phyloP scores from a whole-genome alignment of 2,113 vertebrate genomes.

The Piaya cayana region DNA sequence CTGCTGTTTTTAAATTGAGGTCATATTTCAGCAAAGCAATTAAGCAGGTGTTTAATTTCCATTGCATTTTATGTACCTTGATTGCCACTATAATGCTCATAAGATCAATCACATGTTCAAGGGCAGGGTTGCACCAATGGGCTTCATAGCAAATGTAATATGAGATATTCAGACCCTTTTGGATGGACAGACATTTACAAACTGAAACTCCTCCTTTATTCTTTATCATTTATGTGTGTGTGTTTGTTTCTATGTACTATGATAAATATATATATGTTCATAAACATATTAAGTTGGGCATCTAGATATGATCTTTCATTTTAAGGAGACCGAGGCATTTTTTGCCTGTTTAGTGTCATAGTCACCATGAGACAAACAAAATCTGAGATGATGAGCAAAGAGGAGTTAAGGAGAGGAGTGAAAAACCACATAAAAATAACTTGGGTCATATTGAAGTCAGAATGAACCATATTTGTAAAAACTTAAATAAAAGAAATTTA shows the following conservation, averaged over 20 bases:
- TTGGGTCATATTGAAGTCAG: background rate
- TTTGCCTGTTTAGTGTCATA: background rate
- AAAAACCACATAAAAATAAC: background rate
- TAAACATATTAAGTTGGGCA: background rate
- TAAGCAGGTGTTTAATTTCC: background rate
- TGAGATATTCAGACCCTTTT: background rate
- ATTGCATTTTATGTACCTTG: background rate
- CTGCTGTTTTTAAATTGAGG: background rate
- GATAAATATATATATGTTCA: background rate
- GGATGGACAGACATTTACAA: background rate
- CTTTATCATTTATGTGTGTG: background rate
- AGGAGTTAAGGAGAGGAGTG: background rate
- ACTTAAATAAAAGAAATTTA: background rate
- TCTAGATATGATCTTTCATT: background rate
- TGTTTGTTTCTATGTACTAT: background rate
- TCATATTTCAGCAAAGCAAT: conserved; percentile 5
- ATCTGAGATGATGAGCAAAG: background rate
- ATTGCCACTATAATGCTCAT: background rate
- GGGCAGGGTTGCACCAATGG: background rate
- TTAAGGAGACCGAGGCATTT: background rate
- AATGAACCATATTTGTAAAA: background rate
- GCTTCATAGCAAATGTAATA: background rate
- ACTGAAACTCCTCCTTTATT: background rate
- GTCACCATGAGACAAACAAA: background rate
- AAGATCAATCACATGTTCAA: background rate